A percentile compares a stretch with the other conserved stretches of the same genome.
Evolutionary conservation across 1,140 invertebrate species (phyloP).

Genomic region (Apis laboriosa): DNA sequence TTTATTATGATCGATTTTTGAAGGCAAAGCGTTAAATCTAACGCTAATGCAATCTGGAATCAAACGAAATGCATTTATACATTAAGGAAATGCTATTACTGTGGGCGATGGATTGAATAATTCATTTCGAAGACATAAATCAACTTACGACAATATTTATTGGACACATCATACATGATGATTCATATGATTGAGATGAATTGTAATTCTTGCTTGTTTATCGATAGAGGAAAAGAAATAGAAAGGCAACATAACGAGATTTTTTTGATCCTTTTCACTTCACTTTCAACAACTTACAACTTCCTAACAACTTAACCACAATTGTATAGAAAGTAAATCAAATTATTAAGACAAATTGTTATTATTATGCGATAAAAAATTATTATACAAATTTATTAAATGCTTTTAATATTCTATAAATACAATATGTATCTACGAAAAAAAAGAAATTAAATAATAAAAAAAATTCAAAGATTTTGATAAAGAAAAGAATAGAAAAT

Average conservation of each 20-base stretch:
- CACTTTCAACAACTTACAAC: background rate
- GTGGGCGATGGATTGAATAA: background rate
- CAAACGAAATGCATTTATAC: background rate
- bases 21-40: background rate
- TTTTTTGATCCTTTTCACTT: background rate
- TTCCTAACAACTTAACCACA: no score
- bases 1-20: no score
- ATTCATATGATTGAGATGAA: background rate
- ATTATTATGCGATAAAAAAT: background rate
- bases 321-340: background rate
- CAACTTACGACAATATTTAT: background rate
- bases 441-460: background rate
- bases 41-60: background rate
- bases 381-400: background rate
- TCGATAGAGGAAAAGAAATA: background rate
- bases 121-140: constrained; percentile 2
- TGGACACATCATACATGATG: background rate
- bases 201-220: background rate
- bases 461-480: background rate
- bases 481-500: background rate
- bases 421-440: background rate
- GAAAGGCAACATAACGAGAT: background rate
- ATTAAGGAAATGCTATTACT: background rate
- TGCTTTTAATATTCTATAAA: background rate
- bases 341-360: background rate